Conservation (phyloP, 2,888 invertebrate species). For the Hylaea fasciaria region DNA sequence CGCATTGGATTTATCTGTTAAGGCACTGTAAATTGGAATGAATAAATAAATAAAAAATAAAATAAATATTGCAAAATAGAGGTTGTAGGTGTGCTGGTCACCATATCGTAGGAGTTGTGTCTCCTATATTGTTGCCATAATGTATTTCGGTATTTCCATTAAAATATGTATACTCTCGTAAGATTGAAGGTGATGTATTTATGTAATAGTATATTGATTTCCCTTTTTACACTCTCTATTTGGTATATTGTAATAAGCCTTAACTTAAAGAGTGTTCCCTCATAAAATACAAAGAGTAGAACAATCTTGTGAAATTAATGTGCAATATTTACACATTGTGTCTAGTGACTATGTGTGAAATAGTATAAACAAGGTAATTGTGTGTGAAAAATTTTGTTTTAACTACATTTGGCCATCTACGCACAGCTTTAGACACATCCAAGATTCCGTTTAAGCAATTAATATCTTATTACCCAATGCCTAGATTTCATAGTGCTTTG, state of each 20-base stretch:
- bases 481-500: slow-evolving; percentile 48
- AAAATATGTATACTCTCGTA: too few species aligned
- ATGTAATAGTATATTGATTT: background rate
- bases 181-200: too few species aligned
- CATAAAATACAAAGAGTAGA: background rate
- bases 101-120: too few species aligned
- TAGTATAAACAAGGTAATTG: slow-evolving; percentile 23
- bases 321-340: slow-evolving; percentile 4
- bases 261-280: background rate
- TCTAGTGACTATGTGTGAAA: slow-evolving; percentile 7
- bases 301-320: background rate
- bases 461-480: slow-evolving; percentile 41
- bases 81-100: too few species aligned
- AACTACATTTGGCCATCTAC: slow-evolving; percentile 36
- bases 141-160: too few species aligned
- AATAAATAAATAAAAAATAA: background rate
- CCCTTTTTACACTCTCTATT: background rate
- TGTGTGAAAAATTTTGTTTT: slow-evolving; percentile 4
- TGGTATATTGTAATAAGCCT: background rate
- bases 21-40: too few species aligned
- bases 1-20: too few species aligned
- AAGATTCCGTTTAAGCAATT: slow-evolving; percentile 43
- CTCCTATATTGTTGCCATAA: too few species aligned
- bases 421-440: slow-evolving; percentile 50
- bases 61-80: too few species aligned